These are phyloP conservation scores for Puffinus mauretanicus DNA, from an alignment of 2,113 vertebrate genomes.

Conservation along the genomic window DNA sequence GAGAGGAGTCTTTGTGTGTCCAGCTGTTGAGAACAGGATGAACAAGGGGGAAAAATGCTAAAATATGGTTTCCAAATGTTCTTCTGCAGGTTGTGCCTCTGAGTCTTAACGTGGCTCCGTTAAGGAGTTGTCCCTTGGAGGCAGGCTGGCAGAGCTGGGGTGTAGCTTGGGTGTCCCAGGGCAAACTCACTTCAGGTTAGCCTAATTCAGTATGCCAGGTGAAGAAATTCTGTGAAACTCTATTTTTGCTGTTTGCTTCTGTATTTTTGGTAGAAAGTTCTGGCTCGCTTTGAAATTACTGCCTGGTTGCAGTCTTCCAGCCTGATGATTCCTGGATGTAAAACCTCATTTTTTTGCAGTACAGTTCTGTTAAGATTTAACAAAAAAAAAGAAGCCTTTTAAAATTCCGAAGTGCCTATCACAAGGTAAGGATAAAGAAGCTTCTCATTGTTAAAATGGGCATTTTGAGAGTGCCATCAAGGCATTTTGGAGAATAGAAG, in stretches of 20 bases:
- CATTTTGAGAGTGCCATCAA: slow-evolving; percentile 67
- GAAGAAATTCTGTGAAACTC: background rate
- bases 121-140: background rate
- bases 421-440: slow-evolving; percentile 41
- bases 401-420: background rate
- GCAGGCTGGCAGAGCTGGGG: background rate
- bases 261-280: slow-evolving; percentile 30
- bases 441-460: slow-evolving; percentile 52
- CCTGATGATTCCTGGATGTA: background rate
- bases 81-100: background rate
- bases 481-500: slow-evolving; percentile 69
- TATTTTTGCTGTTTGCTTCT: slow-evolving; percentile 25
- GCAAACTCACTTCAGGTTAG: background rate
- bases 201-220: background rate
- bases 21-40: background rate
- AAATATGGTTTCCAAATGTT: slow-evolving; percentile 24
- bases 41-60: background rate
- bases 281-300: slow-evolving; percentile 27
- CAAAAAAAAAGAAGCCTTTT: background rate
- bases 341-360: background rate
- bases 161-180: background rate
- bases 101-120: background rate
- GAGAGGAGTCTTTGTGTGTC: slow-evolving; percentile 6
- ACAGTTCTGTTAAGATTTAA: background rate
- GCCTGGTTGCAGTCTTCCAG: slow-evolving; percentile 1